Conservation (phyloP, 2,888 invertebrate species). For the Oxytorus armatus region DNA sequence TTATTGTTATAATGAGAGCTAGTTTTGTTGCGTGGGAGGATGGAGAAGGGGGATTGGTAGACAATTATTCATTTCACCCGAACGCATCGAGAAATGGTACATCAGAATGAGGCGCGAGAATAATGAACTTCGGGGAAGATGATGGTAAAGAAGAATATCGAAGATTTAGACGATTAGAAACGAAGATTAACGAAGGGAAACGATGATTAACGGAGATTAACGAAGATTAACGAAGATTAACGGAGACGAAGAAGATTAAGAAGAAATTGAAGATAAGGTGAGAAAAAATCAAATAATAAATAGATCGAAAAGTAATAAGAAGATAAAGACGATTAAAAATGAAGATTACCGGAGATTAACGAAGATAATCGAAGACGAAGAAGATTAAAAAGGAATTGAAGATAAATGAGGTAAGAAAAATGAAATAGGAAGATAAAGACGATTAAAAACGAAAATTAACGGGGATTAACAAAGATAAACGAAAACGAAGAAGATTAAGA, state of each 20-base stretch:
- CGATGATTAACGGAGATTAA: background rate
- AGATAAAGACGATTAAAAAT: too few relatives aligned
- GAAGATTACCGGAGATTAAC: too few relatives aligned
- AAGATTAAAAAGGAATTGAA: too few relatives aligned
- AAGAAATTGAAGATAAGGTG: background rate
- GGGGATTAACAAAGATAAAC: too few relatives aligned
- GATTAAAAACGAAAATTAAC: too few relatives aligned
- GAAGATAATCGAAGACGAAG: too few relatives aligned
- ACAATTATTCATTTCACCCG: slow-evolving; percentile 49
- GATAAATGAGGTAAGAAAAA: too few relatives aligned
- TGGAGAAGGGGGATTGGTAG: too few relatives aligned
- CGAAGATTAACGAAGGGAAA: background rate
- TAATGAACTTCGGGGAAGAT: background rate
- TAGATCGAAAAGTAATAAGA: background rate
- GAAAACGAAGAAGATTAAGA: too few relatives aligned
- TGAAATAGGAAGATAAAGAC: background rate
- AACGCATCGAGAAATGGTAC: slow-evolving; percentile 21
- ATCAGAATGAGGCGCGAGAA: background rate
- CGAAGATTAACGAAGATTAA: background rate
- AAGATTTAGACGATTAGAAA: background rate
- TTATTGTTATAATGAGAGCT: slow-evolving; percentile 31
- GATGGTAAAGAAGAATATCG: background rate
- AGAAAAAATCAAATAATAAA: background rate
- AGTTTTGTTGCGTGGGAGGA: slow-evolving; percentile 31
- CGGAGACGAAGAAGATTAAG: background rate